Evolutionary conservation across 2,888 invertebrate genomes (phyloP).

Genomic region (Eupithecia insigniata): DNA sequence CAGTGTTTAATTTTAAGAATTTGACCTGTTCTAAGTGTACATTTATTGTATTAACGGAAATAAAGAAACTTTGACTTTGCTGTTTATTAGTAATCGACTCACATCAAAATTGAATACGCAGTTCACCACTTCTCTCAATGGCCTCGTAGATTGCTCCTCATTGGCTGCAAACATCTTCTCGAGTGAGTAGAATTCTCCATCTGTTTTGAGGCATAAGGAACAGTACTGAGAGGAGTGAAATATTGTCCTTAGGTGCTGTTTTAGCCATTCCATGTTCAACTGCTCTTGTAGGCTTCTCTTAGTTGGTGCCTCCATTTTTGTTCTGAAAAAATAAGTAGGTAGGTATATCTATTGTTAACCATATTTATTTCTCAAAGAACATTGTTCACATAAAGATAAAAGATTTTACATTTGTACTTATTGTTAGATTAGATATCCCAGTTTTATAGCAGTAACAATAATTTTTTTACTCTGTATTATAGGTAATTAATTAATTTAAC

Average conservation of each 20-base stretch:
- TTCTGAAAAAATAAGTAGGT: slow-evolving; percentile 4
- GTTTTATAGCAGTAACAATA: too few relatives aligned
- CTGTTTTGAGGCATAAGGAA: slow-evolving; percentile 53
- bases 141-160: slow-evolving; percentile 48
- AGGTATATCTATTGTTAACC: too few relatives aligned
- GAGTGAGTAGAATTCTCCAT: slow-evolving; percentile 48
- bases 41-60: too few relatives aligned
- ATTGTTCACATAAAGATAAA: too few relatives aligned
- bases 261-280: slow-evolving; percentile 51
- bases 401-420: too few relatives aligned
- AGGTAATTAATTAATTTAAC: too few relatives aligned
- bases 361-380: too few relatives aligned
- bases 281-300: slow-evolving; percentile 23
- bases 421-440: too few relatives aligned
- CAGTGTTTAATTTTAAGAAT: too few relatives aligned
- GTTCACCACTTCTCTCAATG: slow-evolving; percentile 54
- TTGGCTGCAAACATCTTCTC: slow-evolving; percentile 54
- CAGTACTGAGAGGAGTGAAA: slow-evolving; percentile 53
- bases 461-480: too few relatives aligned
- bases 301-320: neutral
- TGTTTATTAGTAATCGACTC: slow-evolving; percentile 39
- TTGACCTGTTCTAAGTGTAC: too few relatives aligned
- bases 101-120: slow-evolving; percentile 61
- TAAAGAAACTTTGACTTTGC: too few relatives aligned
- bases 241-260: slow-evolving; percentile 50